Conservation (phyloP, 92 coral and sea anemone species). For the Blastomussa wellsi region DNA sequence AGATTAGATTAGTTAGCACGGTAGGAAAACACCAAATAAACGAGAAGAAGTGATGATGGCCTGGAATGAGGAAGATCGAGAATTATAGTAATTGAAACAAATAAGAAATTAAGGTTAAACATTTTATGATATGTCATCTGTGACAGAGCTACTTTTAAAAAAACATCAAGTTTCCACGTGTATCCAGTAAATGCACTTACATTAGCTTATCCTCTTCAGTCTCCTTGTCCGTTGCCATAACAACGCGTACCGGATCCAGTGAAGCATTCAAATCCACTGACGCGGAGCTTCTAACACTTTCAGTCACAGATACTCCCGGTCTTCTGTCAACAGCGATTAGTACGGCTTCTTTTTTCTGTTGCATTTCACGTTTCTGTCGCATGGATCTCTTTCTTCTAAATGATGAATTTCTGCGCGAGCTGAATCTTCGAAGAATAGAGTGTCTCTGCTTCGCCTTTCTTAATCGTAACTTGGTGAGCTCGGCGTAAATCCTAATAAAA, state of each 20-base stretch:
- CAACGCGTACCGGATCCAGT: background rate
- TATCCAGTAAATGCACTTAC: background rate
- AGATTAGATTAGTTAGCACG: no score
- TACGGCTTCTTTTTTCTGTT: slow-evolving; percentile 18
- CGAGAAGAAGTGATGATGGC: no score
- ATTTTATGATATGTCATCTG: no score
- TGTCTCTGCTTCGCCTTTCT: slow-evolving; percentile 24
- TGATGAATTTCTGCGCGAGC: slow-evolving; percentile 36
- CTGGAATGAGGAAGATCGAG: no score
- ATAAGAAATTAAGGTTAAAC: no score
- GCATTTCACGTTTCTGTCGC: slow-evolving; percentile 27
- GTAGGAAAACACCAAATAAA: no score
- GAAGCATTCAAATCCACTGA: slow-evolving; percentile 26
- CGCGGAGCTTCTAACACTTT: slow-evolving; percentile 21
- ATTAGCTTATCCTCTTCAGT: slow-evolving; percentile 15
- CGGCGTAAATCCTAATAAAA: slow-evolving; percentile 30
- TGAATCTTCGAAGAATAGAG: slow-evolving; percentile 36
- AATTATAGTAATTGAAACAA: no score
- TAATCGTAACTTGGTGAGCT: slow-evolving; percentile 13
- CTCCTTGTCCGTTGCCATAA: background rate
- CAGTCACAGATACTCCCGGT: background rate
- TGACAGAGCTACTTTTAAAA: no score
- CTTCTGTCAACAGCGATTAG: background rate
- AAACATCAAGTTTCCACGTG: no score
- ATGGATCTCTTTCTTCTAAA: slow-evolving; percentile 36